These are phyloP conservation scores for Megastigmus dorsalis DNA, from an alignment of 2,888 invertebrate genomes.

Conservation along the genomic window DNA sequence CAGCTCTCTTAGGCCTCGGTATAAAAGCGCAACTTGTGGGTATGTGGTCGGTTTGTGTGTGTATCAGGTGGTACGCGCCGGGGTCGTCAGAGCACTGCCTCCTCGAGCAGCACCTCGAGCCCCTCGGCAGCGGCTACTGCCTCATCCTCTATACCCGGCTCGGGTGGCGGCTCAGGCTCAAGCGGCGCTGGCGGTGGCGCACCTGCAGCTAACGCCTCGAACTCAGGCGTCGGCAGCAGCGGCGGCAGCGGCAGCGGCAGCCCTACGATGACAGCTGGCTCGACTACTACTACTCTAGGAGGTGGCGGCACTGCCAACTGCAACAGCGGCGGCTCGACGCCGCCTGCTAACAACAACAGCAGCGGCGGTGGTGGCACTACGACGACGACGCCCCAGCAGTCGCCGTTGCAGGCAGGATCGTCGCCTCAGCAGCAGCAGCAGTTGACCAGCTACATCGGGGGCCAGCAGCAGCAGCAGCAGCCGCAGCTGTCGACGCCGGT, in stretches of 20 bases:
- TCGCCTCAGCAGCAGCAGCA: neutral
- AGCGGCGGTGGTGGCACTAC: constrained; percentile 50
- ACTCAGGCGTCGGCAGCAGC: constrained; percentile 41
- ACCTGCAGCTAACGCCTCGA: constrained; percentile 7
- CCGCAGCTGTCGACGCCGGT: constrained; percentile 68
- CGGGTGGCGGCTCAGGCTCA: constrained; percentile 56
- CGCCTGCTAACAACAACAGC: neutral
- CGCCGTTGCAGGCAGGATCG: constrained; percentile 72
- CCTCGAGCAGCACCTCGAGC: constrained; percentile 70
- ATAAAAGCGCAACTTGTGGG: constrained; percentile 72
- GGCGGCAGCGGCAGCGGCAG: constrained; percentile 51
- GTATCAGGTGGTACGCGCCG: constrained; percentile 74
- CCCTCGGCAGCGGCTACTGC: constrained; percentile 70
- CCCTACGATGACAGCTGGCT: constrained; percentile 59
- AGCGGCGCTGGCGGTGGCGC: constrained; percentile 56
- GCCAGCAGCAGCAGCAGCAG: constrained; percentile 62
- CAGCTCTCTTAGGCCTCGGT: constrained; percentile 61
- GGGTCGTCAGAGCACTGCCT: constrained; percentile 73
- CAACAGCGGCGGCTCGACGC: neutral
- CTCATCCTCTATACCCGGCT: constrained; percentile 64
- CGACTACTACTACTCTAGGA: too few species aligned
- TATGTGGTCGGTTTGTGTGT: constrained; percentile 75
- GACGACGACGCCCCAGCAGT: constrained; percentile 55
- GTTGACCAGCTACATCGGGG: too few species aligned
- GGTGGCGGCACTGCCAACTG: neutral